Evolutionary conservation across 2,113 vertebrate genomes (phyloP).

Genomic region (Malurus alboscapulatus): DNA sequence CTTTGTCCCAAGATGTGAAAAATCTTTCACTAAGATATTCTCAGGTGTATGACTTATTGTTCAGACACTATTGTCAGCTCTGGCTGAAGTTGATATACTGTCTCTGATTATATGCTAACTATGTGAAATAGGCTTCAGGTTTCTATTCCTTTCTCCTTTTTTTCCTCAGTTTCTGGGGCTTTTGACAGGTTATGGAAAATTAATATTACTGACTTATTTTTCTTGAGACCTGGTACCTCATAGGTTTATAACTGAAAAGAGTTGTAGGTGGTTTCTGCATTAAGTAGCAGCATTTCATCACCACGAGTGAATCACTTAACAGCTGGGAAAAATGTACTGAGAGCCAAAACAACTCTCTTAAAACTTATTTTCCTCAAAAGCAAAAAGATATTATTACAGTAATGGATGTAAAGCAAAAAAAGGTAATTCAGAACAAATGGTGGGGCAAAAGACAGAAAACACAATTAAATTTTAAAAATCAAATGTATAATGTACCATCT

Average conservation of each 20-base stretch:
- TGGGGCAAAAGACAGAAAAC: not conserved
- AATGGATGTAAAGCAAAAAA: not conserved
- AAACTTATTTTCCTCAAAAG: not conserved
- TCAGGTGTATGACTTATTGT: not conserved
- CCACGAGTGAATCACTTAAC: not conserved
- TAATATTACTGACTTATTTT: not conserved
- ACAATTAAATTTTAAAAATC: not conserved
- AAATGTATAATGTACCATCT: not conserved
- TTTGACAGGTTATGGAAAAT: not conserved
- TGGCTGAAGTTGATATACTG: not conserved
- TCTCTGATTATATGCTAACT: not conserved
- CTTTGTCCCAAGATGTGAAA: not conserved
- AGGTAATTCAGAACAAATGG: not conserved
- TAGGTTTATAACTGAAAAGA: not conserved
- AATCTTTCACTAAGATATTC: not conserved
- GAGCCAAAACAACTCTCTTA: not conserved
- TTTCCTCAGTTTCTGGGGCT: accelerated
- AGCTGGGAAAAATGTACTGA: not conserved
- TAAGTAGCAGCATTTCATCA: not conserved
- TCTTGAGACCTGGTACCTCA: not conserved
- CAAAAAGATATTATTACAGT: not conserved
- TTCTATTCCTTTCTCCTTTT: not conserved
- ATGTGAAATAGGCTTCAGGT: not conserved
- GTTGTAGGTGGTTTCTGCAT: not conserved
- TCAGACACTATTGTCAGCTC: not conserved